These are phyloP conservation scores for Stenurella melanura DNA, from an alignment of 2,888 invertebrate species.

Conservation along the genomic window DNA sequence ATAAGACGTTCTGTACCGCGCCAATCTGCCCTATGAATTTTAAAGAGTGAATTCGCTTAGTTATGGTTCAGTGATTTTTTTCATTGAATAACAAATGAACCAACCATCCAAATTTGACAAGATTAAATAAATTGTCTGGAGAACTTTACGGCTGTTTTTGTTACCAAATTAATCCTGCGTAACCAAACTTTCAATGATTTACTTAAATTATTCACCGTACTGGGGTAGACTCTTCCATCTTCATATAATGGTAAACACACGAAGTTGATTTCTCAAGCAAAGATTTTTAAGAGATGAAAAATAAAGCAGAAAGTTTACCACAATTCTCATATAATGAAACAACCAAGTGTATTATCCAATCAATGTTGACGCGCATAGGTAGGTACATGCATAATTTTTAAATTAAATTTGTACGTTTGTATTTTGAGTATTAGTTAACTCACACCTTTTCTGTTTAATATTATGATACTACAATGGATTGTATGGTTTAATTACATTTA, in stretches of 20 bases:
- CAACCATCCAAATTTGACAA: background rate
- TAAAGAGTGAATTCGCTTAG: background rate
- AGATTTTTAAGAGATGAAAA: no score
- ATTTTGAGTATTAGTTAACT: no score
- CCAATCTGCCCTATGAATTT: background rate
- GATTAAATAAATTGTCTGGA: background rate
- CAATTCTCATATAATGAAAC: no score
- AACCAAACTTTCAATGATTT: background rate
- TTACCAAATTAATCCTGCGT: background rate
- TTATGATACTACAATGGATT: no score
- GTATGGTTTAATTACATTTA: no score
- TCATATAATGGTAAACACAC: background rate
- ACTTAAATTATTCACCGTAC: background rate
- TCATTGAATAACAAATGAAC: background rate
- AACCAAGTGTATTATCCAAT: no score
- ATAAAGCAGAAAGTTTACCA: no score
- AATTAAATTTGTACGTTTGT: no score
- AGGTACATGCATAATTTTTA: no score
- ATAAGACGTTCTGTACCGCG: background rate
- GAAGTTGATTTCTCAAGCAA: background rate
- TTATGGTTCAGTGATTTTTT: background rate
- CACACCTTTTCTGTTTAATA: no score
- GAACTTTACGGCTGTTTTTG: background rate
- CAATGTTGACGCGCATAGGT: no score
- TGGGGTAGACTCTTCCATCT: background rate